Conservation (phyloP, 2,888 invertebrate species). For the Leptopilina drosophilae region DNA sequence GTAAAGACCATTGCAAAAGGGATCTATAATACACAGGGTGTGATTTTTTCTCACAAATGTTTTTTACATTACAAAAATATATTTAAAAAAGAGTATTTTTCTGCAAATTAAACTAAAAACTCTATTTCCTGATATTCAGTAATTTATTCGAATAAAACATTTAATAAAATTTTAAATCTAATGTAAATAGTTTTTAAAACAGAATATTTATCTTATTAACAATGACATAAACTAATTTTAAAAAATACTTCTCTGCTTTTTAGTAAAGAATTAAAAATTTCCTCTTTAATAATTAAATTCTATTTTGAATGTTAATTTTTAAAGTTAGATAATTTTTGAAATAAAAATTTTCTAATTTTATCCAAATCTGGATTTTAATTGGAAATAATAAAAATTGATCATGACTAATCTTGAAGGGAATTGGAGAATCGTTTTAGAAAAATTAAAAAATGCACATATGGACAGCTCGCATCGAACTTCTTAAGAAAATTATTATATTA, state of each 20-base stretch:
- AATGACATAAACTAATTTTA: no score
- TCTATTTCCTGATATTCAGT: not conserved
- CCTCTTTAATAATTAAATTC: not conserved
- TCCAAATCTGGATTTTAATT: not conserved
- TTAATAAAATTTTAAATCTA: slow-evolving; percentile 4
- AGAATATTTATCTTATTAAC: not conserved
- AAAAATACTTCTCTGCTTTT: no score
- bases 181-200: slow-evolving; percentile 23
- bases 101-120: not conserved
- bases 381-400: not conserved
- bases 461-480: slow-evolving; percentile 28
- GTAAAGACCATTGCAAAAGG: slow-evolving; percentile 19
- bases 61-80: not conserved
- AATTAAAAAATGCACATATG: slow-evolving; percentile 1
- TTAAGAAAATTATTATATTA: slow-evolving; percentile 5
- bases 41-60: slow-evolving; percentile 14
- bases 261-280: not conserved
- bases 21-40: slow-evolving; percentile 18
- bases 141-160: not conserved
- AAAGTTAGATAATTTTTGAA: slow-evolving; percentile 4
- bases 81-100: not conserved
- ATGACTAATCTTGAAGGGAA: slow-evolving; percentile 31
- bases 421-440: not conserved
- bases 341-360: not conserved
- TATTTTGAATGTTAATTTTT: not conserved